Evolutionary conservation across 2,888 invertebrate species (phyloP), one percentile per base, ranked within the genome.

Genomic region (Lasioglossum vierecki): DNA sequence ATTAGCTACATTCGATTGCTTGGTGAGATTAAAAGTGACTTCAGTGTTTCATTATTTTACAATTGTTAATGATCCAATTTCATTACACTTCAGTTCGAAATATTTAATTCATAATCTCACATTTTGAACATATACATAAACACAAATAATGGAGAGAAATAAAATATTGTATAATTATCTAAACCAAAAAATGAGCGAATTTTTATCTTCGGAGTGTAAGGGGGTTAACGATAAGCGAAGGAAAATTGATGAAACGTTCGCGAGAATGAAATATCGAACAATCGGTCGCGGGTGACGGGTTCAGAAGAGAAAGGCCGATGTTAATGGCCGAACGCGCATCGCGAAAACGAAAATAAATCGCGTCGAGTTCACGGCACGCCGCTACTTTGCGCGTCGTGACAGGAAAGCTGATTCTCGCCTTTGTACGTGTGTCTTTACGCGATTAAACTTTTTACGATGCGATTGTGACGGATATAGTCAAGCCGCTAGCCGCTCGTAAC

Each of bases 401-500:
- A 49, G 18, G 82, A 85, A 85, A 78, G 80, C 73, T 66, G 78
- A 86, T 82, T 82, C 80, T 73, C 73, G 57, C 53, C 60, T 68
- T 26, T 71, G 76, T 85, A 85, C 80, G 79, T 77, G 79, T 77
- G 77, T 63, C 78, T 85, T 75, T 80, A 74, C 86, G 86, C 83
- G 86, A 83, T 85, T 80, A 80, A 85, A 80, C 70, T 85, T 78
- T 85, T 87, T 83, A 82, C 68, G 80, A 78, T 26, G 72, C 85
- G 71, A 77, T 70, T 53, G 60, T 70, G 75, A 63, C 72, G 77
- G 46, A 22, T 46, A 30, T 66, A 74, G 53, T 41, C 73, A 13
- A 75, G 57, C 66, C 85, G 30, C 63, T 30, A 0, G 35, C 66
- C 15, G 66, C 30, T 66, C 66, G 80, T 85, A 83, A 85, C 49